Percentiles rank a stretch among this genome's conserved stretches.
These are phyloP conservation scores for Eufriesea mexicana DNA, from an alignment of 1,140 invertebrate genomes.

Conservation along the genomic window DNA sequence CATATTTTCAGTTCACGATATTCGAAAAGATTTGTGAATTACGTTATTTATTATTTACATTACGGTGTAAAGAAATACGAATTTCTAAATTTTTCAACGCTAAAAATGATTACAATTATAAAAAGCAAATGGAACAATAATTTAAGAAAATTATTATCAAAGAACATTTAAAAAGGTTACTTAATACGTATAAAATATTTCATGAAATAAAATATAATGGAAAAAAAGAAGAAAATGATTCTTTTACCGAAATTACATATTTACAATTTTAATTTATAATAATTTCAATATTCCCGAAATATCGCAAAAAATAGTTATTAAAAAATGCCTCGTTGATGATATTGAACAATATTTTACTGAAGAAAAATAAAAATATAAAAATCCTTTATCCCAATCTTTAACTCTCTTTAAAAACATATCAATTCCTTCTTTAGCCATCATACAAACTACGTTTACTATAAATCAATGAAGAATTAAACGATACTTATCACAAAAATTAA, in stretches of 20 bases:
- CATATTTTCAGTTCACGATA: no score
- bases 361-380: not conserved
- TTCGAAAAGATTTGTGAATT: no score
- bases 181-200: not conserved
- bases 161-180: no score
- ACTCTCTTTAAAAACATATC: not conserved
- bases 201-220: not conserved
- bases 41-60: no score
- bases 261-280: not conserved
- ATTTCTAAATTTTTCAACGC: no score
- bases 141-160: not conserved
- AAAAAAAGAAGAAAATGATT: not conserved
- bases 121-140: no score
- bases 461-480: not conserved
- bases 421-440: not conserved
- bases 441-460: not conserved
- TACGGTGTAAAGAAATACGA: no score
- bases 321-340: not conserved
- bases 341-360: no score
- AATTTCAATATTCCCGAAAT: not conserved
- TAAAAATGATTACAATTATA: no score
- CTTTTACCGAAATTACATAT: not conserved
- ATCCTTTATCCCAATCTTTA: not conserved
- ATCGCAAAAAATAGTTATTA: not conserved
- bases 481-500: not conserved